phyloP scores from a whole-genome alignment of 2,888 invertebrate species.

The Netelia virgata region DNA sequence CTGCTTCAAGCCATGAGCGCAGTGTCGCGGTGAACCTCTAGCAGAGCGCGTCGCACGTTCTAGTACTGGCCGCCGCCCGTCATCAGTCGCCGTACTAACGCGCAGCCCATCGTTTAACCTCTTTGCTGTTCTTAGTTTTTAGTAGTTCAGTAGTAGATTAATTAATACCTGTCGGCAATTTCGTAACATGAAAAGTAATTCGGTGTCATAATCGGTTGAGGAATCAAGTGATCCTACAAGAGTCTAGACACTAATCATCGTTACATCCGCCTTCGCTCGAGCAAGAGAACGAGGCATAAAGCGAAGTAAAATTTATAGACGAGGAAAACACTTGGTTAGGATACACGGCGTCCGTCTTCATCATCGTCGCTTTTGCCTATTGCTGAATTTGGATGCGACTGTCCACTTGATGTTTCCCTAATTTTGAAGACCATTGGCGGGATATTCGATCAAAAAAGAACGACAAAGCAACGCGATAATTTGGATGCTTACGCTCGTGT shows the following conservation, averaged over 20 bases:
- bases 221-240: not conserved
- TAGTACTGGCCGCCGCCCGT: slow-evolving; percentile 84
- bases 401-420: not conserved
- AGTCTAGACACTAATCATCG: not conserved
- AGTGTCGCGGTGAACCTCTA: slow-evolving; percentile 85
- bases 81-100: slow-evolving; percentile 83
- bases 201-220: not conserved
- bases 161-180: slow-evolving; percentile 50
- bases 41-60: slow-evolving; percentile 84
- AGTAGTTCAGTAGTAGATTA: slow-evolving; percentile 83
- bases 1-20: slow-evolving; percentile 82
- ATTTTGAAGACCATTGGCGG: not conserved
- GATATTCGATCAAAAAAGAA: not conserved
- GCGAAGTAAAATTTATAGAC: not conserved
- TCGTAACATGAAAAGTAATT: not conserved
- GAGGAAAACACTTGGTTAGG: not conserved
- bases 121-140: slow-evolving; percentile 84
- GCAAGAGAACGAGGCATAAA: not conserved
- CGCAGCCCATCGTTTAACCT: slow-evolving; percentile 82
- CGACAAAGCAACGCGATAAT: slow-evolving; percentile 15
- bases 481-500: slow-evolving; percentile 37
- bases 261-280: not conserved
- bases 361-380: not conserved
- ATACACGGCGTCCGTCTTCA: not conserved
- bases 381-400: not conserved